Evolutionary conservation across 2,113 vertebrate species (phyloP).

Genomic region (Paramisgurnus dabryanus): DNA sequence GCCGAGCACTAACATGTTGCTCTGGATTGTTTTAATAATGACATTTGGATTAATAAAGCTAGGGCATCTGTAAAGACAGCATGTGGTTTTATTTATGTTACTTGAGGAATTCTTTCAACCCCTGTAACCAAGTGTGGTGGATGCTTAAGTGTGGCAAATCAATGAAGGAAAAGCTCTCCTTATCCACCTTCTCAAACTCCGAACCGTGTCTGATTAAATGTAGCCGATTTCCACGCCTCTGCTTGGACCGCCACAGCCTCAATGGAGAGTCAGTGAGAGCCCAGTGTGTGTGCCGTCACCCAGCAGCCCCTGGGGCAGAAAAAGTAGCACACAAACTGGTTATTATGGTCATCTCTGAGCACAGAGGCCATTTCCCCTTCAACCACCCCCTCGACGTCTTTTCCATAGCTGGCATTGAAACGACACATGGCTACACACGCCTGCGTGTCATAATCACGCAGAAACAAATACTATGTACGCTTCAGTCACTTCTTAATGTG

Average conservation of each 20-base stretch:
- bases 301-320: slow-evolving; percentile 44
- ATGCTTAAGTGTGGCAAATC: slow-evolving; percentile 71
- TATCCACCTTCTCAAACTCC: slow-evolving; percentile 68
- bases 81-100: slow-evolving; percentile 71
- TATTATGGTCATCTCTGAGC: slow-evolving; percentile 38
- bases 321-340: slow-evolving; percentile 50
- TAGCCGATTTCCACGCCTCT: slow-evolving; percentile 70
- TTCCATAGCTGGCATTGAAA: slow-evolving; percentile 33
- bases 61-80: slow-evolving; percentile 45
- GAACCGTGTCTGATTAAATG: slow-evolving; percentile 74
- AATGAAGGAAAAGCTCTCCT: slow-evolving; percentile 71
- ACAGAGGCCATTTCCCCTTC: slow-evolving; percentile 17
- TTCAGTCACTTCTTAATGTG: slow-evolving; percentile 62
- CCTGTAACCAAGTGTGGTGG: slow-evolving; percentile 61
- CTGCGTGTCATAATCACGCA: background rate
- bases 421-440: slow-evolving; percentile 24
- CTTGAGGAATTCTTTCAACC: slow-evolving; percentile 61
- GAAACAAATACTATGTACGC: slow-evolving; percentile 71
- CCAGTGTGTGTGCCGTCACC: slow-evolving; percentile 56
- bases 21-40: slow-evolving; percentile 24
- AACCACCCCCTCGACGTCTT: slow-evolving; percentile 54
- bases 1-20: background rate
- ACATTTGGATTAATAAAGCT: slow-evolving; percentile 34
- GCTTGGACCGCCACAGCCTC: slow-evolving; percentile 60
- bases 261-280: slow-evolving; percentile 64